phyloP scores from a whole-genome alignment of 1,140 invertebrate genomes.

The Bicyclus anynana region DNA sequence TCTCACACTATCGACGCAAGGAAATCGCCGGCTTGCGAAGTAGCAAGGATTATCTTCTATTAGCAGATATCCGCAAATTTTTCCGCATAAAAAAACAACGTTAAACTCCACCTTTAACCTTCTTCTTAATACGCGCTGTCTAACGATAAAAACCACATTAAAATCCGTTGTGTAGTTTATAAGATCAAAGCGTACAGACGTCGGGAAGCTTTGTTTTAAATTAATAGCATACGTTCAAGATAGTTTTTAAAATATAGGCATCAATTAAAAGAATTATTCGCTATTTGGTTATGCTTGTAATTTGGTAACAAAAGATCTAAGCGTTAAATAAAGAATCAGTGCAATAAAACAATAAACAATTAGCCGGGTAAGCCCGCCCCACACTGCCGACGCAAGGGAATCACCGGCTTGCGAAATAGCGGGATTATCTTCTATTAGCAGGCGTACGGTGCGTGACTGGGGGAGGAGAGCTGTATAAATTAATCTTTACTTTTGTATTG shows the following conservation, averaged over 20 bases:
- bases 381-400: constrained; percentile 19
- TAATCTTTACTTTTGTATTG: not conserved
- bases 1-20: constrained; percentile 18
- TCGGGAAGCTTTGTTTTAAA: too few relatives aligned
- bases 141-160: too few relatives aligned
- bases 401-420: constrained; percentile 27
- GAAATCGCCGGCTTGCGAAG: constrained; percentile 27
- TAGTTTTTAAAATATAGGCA: too few relatives aligned
- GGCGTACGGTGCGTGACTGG: constrained; percentile 20
- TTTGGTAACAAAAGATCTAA: too few relatives aligned
- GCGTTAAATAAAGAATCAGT: constrained; percentile 3
- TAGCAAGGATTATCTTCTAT: constrained; percentile 35
- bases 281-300: too few relatives aligned
- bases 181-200: too few relatives aligned
- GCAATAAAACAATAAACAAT: constrained; percentile 21
- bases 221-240: too few relatives aligned
- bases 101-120: too few relatives aligned
- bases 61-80: constrained; percentile 26
- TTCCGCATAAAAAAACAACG: too few relatives aligned
- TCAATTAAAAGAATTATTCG: too few relatives aligned
- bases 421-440: constrained; percentile 38
- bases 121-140: too few relatives aligned
- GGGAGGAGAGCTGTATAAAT: constrained; percentile 6
- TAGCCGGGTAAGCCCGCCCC: not conserved
- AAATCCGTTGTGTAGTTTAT: too few relatives aligned